Evolutionary conservation across 2,888 invertebrate genomes (phyloP).

Genomic region (Drosophila pseudotalamancana): DNA sequence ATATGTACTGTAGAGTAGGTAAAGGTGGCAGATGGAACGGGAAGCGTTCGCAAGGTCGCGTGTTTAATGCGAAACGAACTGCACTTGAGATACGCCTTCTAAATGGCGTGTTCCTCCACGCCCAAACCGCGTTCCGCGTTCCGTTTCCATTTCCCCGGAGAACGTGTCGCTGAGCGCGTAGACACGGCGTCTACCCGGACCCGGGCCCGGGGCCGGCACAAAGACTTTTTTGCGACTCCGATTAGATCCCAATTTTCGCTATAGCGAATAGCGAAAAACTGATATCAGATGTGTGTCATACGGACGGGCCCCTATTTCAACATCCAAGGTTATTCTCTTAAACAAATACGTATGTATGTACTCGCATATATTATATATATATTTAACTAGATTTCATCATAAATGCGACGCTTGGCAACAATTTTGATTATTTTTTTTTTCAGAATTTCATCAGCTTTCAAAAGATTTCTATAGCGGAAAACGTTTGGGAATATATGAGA

Average conservation of each 20-base stretch:
- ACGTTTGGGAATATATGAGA: constrained; percentile 6
- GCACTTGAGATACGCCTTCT: constrained; percentile 69
- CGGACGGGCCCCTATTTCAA: constrained; percentile 31
- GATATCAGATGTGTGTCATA: constrained; percentile 48
- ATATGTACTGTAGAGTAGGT: background rate
- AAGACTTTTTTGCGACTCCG: constrained; percentile 24
- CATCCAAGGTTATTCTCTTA: constrained; percentile 1
- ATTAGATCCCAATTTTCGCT: constrained; percentile 58
- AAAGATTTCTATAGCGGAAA: constrained; percentile 21
- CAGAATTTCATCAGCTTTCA: constrained; percentile 38
- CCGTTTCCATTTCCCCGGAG: constrained; percentile 6
- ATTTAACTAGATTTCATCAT: constrained; percentile 37
- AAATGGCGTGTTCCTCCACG: constrained; percentile 60
- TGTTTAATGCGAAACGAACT: constrained; percentile 69
- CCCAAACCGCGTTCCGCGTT: background rate
- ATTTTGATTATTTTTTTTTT: constrained; percentile 11
- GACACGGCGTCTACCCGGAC: constrained; percentile 55
- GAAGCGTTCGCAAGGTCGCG: constrained; percentile 64
- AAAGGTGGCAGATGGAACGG: constrained; percentile 14
- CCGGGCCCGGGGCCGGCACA: constrained; percentile 15
- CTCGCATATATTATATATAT: background rate
- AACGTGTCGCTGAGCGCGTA: constrained; percentile 65
- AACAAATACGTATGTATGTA: background rate
- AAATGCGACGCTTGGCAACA: constrained; percentile 24
- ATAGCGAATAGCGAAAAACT: background rate